A percentile compares a stretch with the other conserved stretches of the same genome.
Evolutionary conservation across 2,797 vertebrate genomes (phyloP).

Genomic region (Heteromormyrus szaboi): DNA sequence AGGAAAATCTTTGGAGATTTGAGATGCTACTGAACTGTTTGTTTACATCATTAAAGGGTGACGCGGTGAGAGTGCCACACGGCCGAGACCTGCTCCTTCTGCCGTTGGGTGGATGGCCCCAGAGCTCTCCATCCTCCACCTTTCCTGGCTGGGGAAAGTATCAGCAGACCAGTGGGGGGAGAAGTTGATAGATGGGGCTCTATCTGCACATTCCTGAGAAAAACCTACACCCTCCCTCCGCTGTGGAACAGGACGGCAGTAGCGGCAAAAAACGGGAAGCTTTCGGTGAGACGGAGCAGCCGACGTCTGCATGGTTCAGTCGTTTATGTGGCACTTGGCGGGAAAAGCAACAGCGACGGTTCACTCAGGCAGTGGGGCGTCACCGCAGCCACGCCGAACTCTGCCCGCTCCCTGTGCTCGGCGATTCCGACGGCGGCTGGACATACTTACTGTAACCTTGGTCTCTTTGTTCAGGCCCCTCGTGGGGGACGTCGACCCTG

Average conservation of each 20-base stretch:
- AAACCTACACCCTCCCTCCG: neutral
- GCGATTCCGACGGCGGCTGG: neutral
- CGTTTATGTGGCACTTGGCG: neutral
- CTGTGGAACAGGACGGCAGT: neutral
- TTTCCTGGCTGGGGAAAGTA: neutral
- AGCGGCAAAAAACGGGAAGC: neutral
- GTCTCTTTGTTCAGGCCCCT: conserved; percentile 79
- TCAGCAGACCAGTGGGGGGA: neutral
- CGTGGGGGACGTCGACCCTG: conserved; percentile 76
- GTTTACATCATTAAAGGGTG: neutral
- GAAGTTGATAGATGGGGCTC: neutral
- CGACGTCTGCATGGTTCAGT: neutral
- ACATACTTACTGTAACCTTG: conserved; percentile 78
- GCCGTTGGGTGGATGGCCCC: neutral
- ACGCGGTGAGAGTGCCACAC: neutral
- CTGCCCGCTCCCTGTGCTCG: neutral
- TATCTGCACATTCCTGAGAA: neutral
- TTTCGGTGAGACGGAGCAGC: neutral
- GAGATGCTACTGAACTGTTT: neutral
- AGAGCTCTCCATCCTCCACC: neutral
- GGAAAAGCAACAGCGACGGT: neutral
- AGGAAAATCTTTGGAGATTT: neutral
- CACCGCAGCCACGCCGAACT: neutral
- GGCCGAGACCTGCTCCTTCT: neutral
- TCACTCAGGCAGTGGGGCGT: neutral